phyloP scores from a whole-genome alignment of 2,113 vertebrate genomes.

The Pao palembangensis region DNA sequence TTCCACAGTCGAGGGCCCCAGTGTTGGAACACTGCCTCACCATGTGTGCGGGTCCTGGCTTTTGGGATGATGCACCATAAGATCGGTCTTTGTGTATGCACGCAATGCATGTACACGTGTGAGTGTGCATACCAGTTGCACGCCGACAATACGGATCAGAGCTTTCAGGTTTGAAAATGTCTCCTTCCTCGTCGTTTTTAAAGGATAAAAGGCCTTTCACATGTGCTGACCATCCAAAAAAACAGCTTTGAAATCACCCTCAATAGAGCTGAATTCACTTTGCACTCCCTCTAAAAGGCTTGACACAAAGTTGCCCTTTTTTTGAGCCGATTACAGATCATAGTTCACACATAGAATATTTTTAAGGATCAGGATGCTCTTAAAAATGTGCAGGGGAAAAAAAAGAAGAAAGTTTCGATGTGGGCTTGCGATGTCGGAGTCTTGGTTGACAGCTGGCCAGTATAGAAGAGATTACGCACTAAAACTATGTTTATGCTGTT shows the following conservation, averaged over 20 bases:
- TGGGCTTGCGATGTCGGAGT: conserved; percentile 15
- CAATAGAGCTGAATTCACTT: conserved; percentile 51
- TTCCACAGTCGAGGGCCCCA: no score
- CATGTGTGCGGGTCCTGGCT: no score
- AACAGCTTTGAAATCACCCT: conserved; percentile 65
- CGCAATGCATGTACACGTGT: conserved; percentile 3
- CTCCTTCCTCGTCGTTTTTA: conserved; percentile 32
- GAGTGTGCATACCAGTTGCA: conserved; percentile 17
- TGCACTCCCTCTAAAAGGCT: conserved; percentile 43
- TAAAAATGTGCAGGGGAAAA: conserved; percentile 7
- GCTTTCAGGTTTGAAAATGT: conserved; percentile 25
- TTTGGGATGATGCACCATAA: no score
- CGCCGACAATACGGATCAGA: conserved; percentile 44
- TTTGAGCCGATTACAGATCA: conserved; percentile 42
- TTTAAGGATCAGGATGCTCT: conserved; percentile 27
- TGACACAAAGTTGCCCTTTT: conserved; percentile 43
- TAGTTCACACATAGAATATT: conserved; percentile 28
- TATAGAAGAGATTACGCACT: background rate
- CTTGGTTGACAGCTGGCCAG: background rate
- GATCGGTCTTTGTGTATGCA: background rate
- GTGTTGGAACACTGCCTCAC: no score
- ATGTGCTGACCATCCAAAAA: conserved; percentile 58
- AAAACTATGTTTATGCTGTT: no score
- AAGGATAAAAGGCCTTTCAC: conserved; percentile 57
- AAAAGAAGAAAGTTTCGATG: conserved; percentile 30